phyloP scores from a whole-genome alignment of 2,888 invertebrate species.

The Sipha maydis region DNA sequence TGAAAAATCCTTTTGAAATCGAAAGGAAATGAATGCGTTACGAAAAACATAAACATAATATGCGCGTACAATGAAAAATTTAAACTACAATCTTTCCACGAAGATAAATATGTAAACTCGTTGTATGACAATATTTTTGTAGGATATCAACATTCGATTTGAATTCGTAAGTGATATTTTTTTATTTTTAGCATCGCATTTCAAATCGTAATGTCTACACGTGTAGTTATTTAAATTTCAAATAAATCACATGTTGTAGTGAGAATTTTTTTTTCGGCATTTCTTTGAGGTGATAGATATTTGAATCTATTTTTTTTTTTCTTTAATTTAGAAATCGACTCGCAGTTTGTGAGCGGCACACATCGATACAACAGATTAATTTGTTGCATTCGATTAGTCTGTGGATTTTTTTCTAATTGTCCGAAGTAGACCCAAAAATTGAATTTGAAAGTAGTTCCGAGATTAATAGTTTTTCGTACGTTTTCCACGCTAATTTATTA shows the following conservation, averaged over 20 bases:
- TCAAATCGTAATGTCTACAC: background rate
- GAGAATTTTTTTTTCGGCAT: background rate
- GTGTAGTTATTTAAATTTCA: background rate
- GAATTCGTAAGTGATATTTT: background rate
- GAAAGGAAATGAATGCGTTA: background rate
- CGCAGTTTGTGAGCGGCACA: background rate
- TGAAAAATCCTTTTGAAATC: background rate
- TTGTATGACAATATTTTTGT: background rate
- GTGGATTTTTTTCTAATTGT: constrained; percentile 28
- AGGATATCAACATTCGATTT: background rate
- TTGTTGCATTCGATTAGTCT: constrained; percentile 11
- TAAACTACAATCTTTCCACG: background rate
- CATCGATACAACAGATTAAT: background rate
- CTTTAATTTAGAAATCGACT: background rate
- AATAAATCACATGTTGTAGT: background rate
- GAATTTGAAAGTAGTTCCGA: constrained; percentile 33
- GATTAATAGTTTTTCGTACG: constrained; percentile 54
- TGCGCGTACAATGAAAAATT: background rate
- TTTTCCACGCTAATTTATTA: constrained; percentile 58
- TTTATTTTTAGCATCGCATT: background rate
- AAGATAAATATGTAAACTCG: background rate
- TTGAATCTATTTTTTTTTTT: background rate
- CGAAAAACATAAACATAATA: background rate
- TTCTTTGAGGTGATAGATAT: background rate
- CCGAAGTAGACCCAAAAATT: constrained; percentile 26